These are phyloP conservation scores for Aurelia coerulea DNA, from an alignment of 30 jellyfish, hydroid and myxozoan species.

Conservation along the genomic window DNA sequence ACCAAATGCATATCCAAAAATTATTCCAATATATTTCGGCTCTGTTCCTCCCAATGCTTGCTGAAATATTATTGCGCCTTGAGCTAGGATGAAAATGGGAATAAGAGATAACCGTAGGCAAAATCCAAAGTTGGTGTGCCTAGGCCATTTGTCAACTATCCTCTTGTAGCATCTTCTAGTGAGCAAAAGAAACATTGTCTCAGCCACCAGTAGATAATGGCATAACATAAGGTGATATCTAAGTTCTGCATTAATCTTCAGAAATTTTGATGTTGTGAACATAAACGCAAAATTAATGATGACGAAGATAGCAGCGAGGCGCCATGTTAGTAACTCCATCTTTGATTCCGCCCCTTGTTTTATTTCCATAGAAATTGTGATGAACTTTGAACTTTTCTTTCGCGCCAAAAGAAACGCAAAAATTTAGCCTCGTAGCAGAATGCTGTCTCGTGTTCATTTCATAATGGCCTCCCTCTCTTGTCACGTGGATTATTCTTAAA, in stretches of 20 bases:
- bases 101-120: constrained; percentile 32
- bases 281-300: constrained; percentile 25
- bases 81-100: constrained; percentile 50
- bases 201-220: constrained; percentile 12
- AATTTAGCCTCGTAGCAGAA: background rate
- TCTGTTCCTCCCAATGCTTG: constrained; percentile 48
- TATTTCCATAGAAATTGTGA: background rate
- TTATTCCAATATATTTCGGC: constrained; percentile 34
- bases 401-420: background rate
- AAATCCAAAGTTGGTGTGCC: constrained; percentile 32
- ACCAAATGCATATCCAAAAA: constrained; percentile 62
- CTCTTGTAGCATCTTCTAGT: constrained; percentile 22
- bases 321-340: constrained; percentile 21
- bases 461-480: background rate
- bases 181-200: constrained; percentile 37
- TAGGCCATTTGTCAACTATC: constrained; percentile 34
- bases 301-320: constrained; percentile 24
- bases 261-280: constrained; percentile 27
- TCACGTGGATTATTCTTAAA: background rate
- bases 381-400: no score
- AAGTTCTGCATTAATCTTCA: constrained; percentile 16
- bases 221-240: constrained; percentile 26
- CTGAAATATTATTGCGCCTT: constrained; percentile 47
- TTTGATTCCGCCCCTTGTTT: background rate
- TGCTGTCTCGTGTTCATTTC: background rate